Percentiles rank a stretch among this genome's conserved stretches.
Evolutionary conservation across 1,140 invertebrate species (phyloP).

Genomic region (Danaus plexippus): DNA sequence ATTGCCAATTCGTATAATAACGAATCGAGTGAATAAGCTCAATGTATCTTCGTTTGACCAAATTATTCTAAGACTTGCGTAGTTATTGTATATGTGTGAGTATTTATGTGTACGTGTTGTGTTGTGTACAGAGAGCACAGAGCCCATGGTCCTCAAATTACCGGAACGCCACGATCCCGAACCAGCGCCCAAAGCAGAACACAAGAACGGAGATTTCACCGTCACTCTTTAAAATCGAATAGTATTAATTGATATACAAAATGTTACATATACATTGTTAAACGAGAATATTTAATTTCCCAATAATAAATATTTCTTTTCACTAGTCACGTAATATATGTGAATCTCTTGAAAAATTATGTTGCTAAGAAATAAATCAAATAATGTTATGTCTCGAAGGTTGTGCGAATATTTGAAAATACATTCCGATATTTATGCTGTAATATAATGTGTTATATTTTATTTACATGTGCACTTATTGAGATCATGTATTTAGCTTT

Average conservation of each 20-base stretch:
- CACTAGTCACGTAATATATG: conserved; percentile 5
- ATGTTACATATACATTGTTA: conserved; percentile 2
- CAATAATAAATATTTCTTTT: conserved; percentile 1
- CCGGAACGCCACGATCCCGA: conserved; percentile 38
- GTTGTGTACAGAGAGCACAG: conserved; percentile 50
- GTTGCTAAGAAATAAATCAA: neutral
- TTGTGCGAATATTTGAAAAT: conserved; percentile 11
- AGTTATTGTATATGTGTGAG: neutral
- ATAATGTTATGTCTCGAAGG: conserved; percentile 9
- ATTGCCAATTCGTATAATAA: too few relatives aligned
- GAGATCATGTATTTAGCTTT: conserved; percentile 5
- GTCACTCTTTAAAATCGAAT: conserved; percentile 44
- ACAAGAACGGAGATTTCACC: conserved; percentile 60
- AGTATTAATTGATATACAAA: conserved; percentile 1
- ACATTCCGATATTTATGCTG: conserved; percentile 14
- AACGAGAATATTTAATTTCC: neutral
- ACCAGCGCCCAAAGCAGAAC: conserved; percentile 41
- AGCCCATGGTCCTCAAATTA: conserved; percentile 52
- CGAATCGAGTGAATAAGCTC: too few relatives aligned
- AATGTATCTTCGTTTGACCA: too few relatives aligned
- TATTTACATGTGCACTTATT: neutral
- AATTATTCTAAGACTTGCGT: too few relatives aligned
- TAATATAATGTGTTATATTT: conserved; percentile 7
- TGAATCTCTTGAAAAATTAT: conserved; percentile 5
- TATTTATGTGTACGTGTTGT: conserved; percentile 48